Percentiles rank a stretch among this genome's conserved stretches.
Conservation (phyloP, 1,140 invertebrate species). For the Drosophila navojoa region DNA sequence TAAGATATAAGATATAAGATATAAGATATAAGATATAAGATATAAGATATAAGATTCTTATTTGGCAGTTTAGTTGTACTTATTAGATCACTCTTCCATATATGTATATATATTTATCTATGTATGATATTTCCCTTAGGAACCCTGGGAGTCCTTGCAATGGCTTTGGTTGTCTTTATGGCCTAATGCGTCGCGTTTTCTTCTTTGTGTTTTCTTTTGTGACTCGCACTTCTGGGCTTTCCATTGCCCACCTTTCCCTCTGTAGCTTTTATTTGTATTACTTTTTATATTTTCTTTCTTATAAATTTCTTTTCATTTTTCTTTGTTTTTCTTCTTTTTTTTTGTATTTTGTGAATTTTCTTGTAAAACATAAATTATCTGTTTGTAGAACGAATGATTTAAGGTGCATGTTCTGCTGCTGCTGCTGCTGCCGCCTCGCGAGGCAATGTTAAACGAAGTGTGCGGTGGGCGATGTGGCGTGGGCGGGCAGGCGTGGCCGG, state of each 20-base stretch:
- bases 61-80: too few species aligned
- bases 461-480: not conserved
- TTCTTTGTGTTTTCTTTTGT: conserved; percentile 5
- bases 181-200: conserved; percentile 4
- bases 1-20: too few species aligned
- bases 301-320: conserved; percentile 6
- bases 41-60: too few species aligned
- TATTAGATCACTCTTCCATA: too few species aligned
- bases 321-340: conserved; percentile 8
- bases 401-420: conserved; percentile 55
- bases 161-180: not conserved
- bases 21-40: too few species aligned
- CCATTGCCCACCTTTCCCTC: conserved; percentile 2
- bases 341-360: conserved; percentile 38
- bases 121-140: too few species aligned
- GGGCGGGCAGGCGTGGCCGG: not conserved
- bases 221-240: not conserved
- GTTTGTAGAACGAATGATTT: conserved; percentile 77
- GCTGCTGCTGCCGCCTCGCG: conserved; percentile 6
- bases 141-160: not conserved
- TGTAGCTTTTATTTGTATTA: conserved; percentile 20
- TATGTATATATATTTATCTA: too few species aligned
- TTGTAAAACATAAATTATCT: conserved; percentile 80
- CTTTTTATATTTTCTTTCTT: conserved; percentile 15
- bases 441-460: conserved; percentile 31